Conservation (phyloP, 2,888 invertebrate genomes). For the Ophion costatus region DNA sequence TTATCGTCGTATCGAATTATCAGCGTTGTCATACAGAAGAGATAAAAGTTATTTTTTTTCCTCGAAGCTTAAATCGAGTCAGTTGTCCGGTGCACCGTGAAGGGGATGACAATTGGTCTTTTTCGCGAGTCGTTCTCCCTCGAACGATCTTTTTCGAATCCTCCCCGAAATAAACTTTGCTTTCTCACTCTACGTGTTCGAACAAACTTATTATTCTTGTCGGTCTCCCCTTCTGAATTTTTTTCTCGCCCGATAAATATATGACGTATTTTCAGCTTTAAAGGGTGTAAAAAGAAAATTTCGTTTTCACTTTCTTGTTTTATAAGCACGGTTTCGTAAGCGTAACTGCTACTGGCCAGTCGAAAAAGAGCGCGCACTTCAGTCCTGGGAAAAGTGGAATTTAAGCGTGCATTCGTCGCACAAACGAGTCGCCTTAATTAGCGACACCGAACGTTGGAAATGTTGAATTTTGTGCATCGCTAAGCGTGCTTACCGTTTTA, state of each 20-base stretch:
- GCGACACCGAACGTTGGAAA: slow-evolving; percentile 60
- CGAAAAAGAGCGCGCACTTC: neutral
- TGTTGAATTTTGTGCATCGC: slow-evolving; percentile 63
- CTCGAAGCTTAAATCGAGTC: slow-evolving; percentile 27
- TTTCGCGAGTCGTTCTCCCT: neutral
- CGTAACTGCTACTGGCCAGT: neutral
- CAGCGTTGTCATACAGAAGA: slow-evolving; percentile 56
- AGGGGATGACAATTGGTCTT: neutral
- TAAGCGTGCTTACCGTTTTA: slow-evolving; percentile 76
- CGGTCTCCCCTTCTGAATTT: neutral
- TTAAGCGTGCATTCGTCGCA: neutral
- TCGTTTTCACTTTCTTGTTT: neutral
- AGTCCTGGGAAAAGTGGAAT: neutral
- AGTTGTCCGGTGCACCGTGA: slow-evolving; percentile 29
- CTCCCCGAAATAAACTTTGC: neutral
- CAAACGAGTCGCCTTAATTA: slow-evolving; percentile 46
- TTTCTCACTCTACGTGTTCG: neutral
- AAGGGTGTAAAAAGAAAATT: neutral
- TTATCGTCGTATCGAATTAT: slow-evolving; percentile 60
- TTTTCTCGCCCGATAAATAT: neutral
- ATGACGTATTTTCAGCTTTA: neutral
- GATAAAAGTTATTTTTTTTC: slow-evolving; percentile 49
- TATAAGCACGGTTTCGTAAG: neutral
- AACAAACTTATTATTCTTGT: too few species aligned
- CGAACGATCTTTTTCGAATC: neutral